Percentiles rank a stretch among this genome's conserved stretches.
phyloP scores from a whole-genome alignment of 2,797 vertebrate species.

The Clarias laeviceps region DNA sequence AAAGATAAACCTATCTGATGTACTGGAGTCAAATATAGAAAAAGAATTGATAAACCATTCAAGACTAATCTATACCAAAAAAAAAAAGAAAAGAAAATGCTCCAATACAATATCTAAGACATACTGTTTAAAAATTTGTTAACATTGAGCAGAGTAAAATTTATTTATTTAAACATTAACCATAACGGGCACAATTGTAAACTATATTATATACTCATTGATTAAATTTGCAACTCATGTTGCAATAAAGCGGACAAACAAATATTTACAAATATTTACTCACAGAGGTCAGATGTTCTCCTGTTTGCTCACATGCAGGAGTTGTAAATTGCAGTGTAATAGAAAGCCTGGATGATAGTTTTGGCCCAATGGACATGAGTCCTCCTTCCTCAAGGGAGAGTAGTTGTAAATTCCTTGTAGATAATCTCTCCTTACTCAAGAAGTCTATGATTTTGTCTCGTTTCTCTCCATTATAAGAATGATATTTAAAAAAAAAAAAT shows the following conservation, averaged over 20 bases:
- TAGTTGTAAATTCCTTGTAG: slow-evolving; percentile 65
- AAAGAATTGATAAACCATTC: not conserved
- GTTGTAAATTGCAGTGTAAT: slow-evolving; percentile 53
- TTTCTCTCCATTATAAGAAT: slow-evolving; percentile 50
- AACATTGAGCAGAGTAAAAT: not conserved
- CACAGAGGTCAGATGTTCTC: not conserved
- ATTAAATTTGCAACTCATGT: not conserved
- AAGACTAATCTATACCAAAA: not conserved
- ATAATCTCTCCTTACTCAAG: slow-evolving; percentile 44
- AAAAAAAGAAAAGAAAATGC: not conserved
- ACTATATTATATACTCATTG: not conserved
- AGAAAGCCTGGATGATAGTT: slow-evolving; percentile 53
- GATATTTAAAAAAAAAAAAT: slow-evolving; percentile 1
- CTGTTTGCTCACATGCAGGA: slow-evolving; percentile 28
- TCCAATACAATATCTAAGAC: not conserved
- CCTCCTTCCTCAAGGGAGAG: slow-evolving; percentile 51
- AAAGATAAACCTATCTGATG: not conserved
- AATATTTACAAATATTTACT: not conserved
- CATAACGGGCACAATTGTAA: not conserved
- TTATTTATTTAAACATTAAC: not conserved
- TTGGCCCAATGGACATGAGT: slow-evolving; percentile 53
- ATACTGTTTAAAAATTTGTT: not conserved
- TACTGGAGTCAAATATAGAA: slow-evolving; percentile 27
- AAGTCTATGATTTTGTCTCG: slow-evolving; percentile 32
- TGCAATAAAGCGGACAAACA: not conserved